Conservation (phyloP, 2,888 invertebrate species). For the Heliconius hortense region DNA sequence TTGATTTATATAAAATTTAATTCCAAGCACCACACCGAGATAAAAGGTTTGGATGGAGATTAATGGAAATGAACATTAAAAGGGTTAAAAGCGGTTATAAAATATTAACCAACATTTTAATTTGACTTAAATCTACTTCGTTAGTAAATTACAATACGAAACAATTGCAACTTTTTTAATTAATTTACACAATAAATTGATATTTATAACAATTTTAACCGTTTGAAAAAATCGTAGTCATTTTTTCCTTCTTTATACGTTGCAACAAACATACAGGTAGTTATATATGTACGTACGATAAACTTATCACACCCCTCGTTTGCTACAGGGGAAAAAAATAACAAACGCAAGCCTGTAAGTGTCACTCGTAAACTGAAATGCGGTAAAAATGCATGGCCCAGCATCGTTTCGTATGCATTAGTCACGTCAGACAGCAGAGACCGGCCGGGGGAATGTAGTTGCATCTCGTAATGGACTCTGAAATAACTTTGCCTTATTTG, state of each 20-base stretch:
- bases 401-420: conserved; percentile 17
- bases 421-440: conserved; percentile 5
- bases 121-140: conserved; percentile 7
- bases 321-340: background rate
- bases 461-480: conserved; percentile 25
- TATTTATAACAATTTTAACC: too few relatives aligned
- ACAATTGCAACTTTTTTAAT: background rate
- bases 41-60: conserved; percentile 25
- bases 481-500: conserved; percentile 15
- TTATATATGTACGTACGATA: background rate
- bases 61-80: conserved; percentile 20
- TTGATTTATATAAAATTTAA: conserved; percentile 24
- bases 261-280: background rate
- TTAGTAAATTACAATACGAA: background rate
- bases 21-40: conserved; percentile 18
- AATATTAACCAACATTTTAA: conserved; percentile 14
- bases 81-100: conserved; percentile 20
- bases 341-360: conserved; percentile 1
- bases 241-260: background rate
- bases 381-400: conserved; percentile 13
- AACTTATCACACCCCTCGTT: conserved; percentile 15
- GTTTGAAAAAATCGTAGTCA: background rate
- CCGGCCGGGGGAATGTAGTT: conserved; percentile 5
- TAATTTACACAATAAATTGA: background rate
- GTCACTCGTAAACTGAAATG: conserved; percentile 12